These are phyloP conservation scores for Onychostoma macrolepis DNA, from an alignment of 2,113 vertebrate species.

Conservation along the genomic window DNA sequence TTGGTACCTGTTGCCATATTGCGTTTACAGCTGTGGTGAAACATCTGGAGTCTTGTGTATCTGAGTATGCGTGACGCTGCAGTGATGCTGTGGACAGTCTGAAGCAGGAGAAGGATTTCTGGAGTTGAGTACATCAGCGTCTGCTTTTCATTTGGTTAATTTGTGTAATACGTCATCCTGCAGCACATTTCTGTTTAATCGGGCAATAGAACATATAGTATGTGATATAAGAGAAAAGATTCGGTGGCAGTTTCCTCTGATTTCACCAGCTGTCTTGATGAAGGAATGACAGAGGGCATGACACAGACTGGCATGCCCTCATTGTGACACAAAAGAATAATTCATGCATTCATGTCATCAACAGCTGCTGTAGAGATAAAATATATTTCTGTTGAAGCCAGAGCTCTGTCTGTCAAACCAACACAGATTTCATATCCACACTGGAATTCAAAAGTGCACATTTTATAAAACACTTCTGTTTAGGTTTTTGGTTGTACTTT, in stretches of 20 bases:
- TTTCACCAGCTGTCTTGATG: constrained; percentile 38
- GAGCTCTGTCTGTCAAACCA: constrained; percentile 2
- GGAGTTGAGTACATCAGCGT: background rate
- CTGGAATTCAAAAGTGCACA: background rate
- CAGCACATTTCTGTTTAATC: background rate
- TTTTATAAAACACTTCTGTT: background rate
- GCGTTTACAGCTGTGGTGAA: constrained; percentile 65
- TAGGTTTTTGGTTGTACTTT: background rate
- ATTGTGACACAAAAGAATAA: constrained; percentile 36
- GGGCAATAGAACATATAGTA: background rate
- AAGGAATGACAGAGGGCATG: constrained; percentile 38
- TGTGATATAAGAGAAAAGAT: background rate
- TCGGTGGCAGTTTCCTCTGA: background rate
- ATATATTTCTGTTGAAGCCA: background rate
- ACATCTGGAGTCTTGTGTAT: constrained; percentile 65
- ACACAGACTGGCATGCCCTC: constrained; percentile 22
- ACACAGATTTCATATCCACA: background rate
- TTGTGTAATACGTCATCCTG: background rate
- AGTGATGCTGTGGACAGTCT: background rate
- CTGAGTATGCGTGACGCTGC: background rate
- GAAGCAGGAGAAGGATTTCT: constrained; percentile 7
- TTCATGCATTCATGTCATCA: constrained; percentile 38
- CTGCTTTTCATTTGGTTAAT: background rate
- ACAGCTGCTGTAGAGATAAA: constrained; percentile 28
- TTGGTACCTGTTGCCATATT: constrained; percentile 61